phyloP scores from a whole-genome alignment of 1,140 invertebrate species.

The Pachypeltis micranthus region DNA sequence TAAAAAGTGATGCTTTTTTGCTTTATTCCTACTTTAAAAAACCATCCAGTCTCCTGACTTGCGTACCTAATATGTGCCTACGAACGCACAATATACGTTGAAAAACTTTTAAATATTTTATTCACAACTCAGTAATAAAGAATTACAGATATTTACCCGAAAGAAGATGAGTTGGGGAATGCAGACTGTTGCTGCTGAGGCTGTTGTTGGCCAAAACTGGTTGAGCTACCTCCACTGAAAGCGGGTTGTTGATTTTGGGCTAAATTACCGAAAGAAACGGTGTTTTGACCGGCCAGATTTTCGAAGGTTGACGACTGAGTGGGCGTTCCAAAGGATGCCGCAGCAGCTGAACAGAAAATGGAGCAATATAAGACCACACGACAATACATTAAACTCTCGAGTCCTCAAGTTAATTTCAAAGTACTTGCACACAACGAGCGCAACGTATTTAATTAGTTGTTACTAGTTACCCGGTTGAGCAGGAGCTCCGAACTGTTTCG shows the following conservation, averaged over 20 bases:
- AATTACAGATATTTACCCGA: constrained; percentile 8
- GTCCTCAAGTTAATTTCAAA: no score
- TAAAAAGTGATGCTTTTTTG: no score
- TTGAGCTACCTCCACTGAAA: neutral
- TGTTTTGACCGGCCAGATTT: constrained; percentile 40
- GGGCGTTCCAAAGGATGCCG: constrained; percentile 37
- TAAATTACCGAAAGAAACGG: constrained; percentile 43
- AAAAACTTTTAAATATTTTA: neutral
- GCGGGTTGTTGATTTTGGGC: constrained; percentile 36
- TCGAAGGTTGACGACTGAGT: constrained; percentile 40
- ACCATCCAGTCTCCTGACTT: no score
- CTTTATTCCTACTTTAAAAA: no score
- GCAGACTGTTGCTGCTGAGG: neutral
- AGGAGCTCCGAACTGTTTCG: constrained; percentile 22
- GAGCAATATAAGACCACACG: no score
- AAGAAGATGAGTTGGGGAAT: constrained; percentile 13
- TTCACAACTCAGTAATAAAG: neutral
- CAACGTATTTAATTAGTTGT: no score
- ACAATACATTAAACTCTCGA: no score
- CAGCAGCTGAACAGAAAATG: neutral
- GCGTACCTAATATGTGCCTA: no score
- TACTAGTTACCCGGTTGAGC: no score
- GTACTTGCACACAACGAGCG: no score
- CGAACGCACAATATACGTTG: no score
- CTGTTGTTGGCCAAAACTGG: neutral